phyloP scores from a whole-genome alignment of 2,888 invertebrate species.

The Andricus curvator region DNA sequence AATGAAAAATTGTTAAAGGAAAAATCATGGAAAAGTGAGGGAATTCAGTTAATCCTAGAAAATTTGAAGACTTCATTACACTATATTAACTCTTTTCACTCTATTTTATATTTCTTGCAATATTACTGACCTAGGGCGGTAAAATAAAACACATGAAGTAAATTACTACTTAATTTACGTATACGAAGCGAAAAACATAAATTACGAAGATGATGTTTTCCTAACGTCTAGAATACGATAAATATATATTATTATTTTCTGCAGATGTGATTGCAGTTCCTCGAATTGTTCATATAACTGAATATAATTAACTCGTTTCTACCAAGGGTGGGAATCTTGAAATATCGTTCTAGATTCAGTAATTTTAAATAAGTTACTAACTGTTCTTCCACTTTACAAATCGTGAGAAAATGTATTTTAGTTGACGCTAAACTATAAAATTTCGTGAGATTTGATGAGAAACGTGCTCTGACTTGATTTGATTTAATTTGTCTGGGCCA shows the following conservation, averaged over 20 bases:
- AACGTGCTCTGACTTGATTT: constrained; percentile 29
- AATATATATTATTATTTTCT: constrained; percentile 10
- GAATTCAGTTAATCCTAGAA: neutral
- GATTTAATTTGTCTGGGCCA: constrained; percentile 6
- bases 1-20: too few relatives aligned
- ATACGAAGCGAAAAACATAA: constrained; percentile 13
- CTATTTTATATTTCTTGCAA: neutral
- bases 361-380: neutral
- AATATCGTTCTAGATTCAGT: neutral
- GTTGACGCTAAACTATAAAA: neutral
- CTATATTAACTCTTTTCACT: neutral
- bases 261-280: constrained; percentile 20
- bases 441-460: constrained; percentile 8
- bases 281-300: neutral
- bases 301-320: constrained; percentile 24
- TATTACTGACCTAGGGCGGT: neutral
- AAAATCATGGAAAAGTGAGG: too few relatives aligned
- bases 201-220: neutral
- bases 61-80: neutral
- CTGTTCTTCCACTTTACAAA: neutral
- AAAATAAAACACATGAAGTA: neutral
- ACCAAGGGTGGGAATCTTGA: neutral
- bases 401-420: neutral
- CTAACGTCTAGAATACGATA: neutral
- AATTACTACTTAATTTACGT: constrained; percentile 25